Evolutionary conservation across 2,888 invertebrate species (phyloP), one percentile per base, ranked within the genome.

Genomic region (Ectemnius lituratus): DNA sequence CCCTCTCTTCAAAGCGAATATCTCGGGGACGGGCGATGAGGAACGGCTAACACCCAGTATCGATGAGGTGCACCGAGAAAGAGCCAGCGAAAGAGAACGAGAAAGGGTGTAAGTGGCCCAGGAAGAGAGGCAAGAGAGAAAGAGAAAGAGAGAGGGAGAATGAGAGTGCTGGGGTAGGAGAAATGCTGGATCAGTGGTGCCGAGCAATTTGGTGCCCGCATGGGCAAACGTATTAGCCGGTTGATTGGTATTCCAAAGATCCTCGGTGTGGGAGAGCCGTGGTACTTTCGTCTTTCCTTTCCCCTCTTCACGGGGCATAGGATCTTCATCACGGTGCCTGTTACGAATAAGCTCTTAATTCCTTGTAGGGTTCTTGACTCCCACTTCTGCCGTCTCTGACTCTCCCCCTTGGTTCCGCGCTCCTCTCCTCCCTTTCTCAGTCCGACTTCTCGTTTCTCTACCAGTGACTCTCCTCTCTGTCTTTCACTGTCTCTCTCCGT

Each of bases 291-390:
- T 59, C 68, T 46, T 57, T 56, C 62, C 78, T 67, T 60, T 75
- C 67, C 70, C 70, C 64, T 62, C 70, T 73, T 63, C 78, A 59
- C 76, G 78, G 78, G 81, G 83, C 85, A 83, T 85, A 86, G 83
- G 84, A 87, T 87, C 87, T 88, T 87, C 87, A 87, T 88, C 86
- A 85, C 85, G 83, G 83, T 86, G 84, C 86, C 87, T 85, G 86
- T 87, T 88, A 88, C 88, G 87, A 88, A 89, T 89, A 88, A 89
- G 87, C 88, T 89, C 87, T 89, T 87, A 88, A 89, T 89, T 88
- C 88, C 85, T 87, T 84, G 84, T 86, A 87, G 88, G 87, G 86
- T 86, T 88, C 87, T 88, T 85, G 85, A 86, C 86, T 85, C 82
- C 85, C 83, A 80, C 82, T 83, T 84, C 80, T 79, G 71, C 68